Evolutionary conservation across 2,888 invertebrate genomes (phyloP).

Genomic region (Lobophora halterata): DNA sequence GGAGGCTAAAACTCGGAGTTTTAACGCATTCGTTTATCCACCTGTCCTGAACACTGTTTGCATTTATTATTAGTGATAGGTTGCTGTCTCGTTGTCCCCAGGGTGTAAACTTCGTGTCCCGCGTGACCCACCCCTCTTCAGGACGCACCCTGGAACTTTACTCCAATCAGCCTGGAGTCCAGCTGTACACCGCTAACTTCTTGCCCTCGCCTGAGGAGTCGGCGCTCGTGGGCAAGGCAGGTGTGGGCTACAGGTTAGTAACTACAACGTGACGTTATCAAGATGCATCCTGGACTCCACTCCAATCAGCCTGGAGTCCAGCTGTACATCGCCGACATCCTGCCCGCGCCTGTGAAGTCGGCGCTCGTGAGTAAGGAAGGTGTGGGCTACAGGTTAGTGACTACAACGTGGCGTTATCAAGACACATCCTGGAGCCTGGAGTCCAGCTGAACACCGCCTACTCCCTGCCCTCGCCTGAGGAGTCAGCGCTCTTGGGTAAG

Average conservation of each 20-base stretch:
- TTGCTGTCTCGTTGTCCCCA: slow-evolving; percentile 25
- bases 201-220: slow-evolving; percentile 79
- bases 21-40: too few relatives aligned
- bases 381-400: slow-evolving; percentile 82
- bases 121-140: slow-evolving; percentile 83
- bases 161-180: slow-evolving; percentile 94
- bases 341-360: slow-evolving; percentile 78
- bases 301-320: slow-evolving; percentile 95
- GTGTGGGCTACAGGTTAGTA: slow-evolving; percentile 75
- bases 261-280: too few relatives aligned
- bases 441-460: too few relatives aligned
- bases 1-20: too few relatives aligned
- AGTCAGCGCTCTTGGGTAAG: too few relatives aligned
- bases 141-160: slow-evolving; percentile 89
- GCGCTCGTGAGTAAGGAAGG: slow-evolving; percentile 59
- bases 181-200: slow-evolving; percentile 91
- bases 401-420: too few relatives aligned
- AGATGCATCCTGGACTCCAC: too few relatives aligned
- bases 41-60: too few relatives aligned
- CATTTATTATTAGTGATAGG: too few relatives aligned
- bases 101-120: slow-evolving; percentile 60
- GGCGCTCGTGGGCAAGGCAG: slow-evolving; percentile 59
- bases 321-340: slow-evolving; percentile 89
- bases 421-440: too few relatives aligned
- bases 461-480: too few relatives aligned